A percentile compares a stretch with the other conserved stretches of the same genome.
Evolutionary conservation across 2,113 vertebrate genomes (phyloP).

Genomic region (Phalacrocorax brasilianus): DNA sequence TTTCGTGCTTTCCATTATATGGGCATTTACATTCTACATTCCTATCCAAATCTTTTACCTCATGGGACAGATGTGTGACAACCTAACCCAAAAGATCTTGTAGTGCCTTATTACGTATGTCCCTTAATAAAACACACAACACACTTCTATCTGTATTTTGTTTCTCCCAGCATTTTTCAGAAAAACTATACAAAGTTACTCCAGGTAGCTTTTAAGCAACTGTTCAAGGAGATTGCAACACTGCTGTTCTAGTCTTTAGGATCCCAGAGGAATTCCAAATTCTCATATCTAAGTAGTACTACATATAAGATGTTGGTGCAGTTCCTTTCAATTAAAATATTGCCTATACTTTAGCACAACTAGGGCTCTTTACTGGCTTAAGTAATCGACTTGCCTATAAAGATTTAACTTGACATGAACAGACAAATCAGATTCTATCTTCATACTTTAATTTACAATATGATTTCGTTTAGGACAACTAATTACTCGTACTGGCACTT

Average conservation of each 20-base stretch:
- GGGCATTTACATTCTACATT: background rate
- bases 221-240: background rate
- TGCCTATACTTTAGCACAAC: background rate
- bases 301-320: background rate
- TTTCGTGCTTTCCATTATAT: background rate
- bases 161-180: background rate
- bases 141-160: background rate
- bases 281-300: background rate
- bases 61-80: background rate
- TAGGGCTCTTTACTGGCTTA: background rate
- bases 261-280: background rate
- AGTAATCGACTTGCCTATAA: fast-evolving
- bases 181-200: background rate
- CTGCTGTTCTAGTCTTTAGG: background rate
- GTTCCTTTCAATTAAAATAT: background rate
- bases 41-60: background rate
- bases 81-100: background rate
- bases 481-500: background rate
- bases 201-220: background rate
- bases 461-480: fast-evolving
- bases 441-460: background rate
- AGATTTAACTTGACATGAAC: background rate
- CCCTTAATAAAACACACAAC: background rate
- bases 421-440: background rate
- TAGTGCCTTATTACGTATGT: fast-evolving